phyloP scores from a whole-genome alignment of 92 coral and sea anemone species.

The Porites lobata region DNA sequence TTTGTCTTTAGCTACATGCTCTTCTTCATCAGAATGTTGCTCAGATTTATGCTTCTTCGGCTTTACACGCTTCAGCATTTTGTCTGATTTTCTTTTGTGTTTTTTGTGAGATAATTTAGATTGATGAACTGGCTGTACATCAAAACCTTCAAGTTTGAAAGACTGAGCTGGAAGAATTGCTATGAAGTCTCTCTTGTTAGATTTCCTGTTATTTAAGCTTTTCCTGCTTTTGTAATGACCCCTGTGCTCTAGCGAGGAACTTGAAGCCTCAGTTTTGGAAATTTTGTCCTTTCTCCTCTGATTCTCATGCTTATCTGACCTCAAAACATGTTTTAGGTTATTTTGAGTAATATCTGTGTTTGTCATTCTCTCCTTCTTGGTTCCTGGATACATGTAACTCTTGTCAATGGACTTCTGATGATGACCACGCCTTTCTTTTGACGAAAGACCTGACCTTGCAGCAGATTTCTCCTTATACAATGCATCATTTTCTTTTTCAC shows the following conservation, averaged over 20 bases:
- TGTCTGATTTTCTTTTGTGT: neutral
- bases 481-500: neutral
- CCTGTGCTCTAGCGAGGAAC: neutral
- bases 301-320: neutral
- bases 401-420: neutral
- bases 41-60: neutral
- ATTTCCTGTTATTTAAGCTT: neutral
- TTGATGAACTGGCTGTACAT: constrained; percentile 22
- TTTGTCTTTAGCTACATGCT: neutral
- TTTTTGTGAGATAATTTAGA: neutral
- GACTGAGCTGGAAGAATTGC: constrained; percentile 31
- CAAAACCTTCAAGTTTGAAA: constrained; percentile 31
- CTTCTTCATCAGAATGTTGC: neutral
- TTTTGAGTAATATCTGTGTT: neutral
- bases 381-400: neutral
- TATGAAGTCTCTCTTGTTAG: constrained; percentile 27
- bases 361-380: neutral
- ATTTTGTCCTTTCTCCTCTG: neutral
- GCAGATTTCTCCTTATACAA: neutral
- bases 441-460: neutral
- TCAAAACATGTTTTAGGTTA: neutral
- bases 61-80: neutral
- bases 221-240: neutral
- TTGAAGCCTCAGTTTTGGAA: neutral
- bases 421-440: neutral